Evolutionary conservation across 1,140 invertebrate species (phyloP), one percentile per base, ranked within the genome.

Genomic region (Hormaphis cornu): DNA sequence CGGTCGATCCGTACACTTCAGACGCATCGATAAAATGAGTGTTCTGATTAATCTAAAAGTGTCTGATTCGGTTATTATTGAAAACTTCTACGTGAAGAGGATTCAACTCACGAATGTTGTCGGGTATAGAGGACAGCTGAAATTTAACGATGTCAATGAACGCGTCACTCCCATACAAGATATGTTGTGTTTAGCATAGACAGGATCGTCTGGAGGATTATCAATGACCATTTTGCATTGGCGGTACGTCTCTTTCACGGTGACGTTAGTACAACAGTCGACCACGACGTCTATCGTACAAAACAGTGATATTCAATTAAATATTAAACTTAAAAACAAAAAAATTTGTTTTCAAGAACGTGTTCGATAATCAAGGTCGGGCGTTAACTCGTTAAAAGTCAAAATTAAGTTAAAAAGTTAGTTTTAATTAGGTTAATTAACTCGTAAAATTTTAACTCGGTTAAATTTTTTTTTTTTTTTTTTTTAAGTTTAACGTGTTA

Each of bases 11-110:
- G 74, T 91, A 91, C 30, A 92, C 83, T 71, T 85, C 83, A 0
- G 88, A 90, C 1, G 82, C 85, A 76, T 91, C 89, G 71, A 91
- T 76, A 74, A 82, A 86, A 61, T 87, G 85, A 3, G 87, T 87
- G 1, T 85, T 87, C 77, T 86, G 84, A 76, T 91, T 91, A 72
- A 89, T 81, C 84, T 90, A 77, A 44, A 61, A 50, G 18, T 5
- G 12, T 4, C 30, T 33, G 5, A 33, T 33, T 4, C 30, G 9
- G n/a, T n/a, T 33, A 53, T 53, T 52, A 52, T 30, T 7, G 9
- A n/a, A 8, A 26, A n/a, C n/a, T n/a, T n/a, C n/a, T n/a, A 52
- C 24, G 0, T 3, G 0, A n/a, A n/a, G n/a, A n/a, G n/a, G n/a
- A 20, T 20, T 61, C 14, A 16, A 48, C 61, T 66, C 50, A 66